Evolutionary conservation across 2,888 invertebrate species (phyloP), one percentile per base, ranked within the genome.

Genomic region (Thymelicus lineola): DNA sequence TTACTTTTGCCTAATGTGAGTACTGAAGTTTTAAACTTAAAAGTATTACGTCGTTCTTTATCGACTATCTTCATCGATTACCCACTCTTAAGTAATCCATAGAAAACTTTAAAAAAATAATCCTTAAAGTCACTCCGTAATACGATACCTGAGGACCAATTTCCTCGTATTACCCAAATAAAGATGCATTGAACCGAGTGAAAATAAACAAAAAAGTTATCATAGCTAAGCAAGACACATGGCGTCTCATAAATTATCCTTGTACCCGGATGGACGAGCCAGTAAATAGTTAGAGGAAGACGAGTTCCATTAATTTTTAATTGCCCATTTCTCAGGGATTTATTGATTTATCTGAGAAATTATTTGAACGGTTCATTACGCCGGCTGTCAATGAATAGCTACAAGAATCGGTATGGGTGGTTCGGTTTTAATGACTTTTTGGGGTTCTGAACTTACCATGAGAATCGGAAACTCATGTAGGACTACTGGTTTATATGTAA

Each of bases 301-400:
- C 64, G 38, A 20, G 64, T 76, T 78, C 86, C 79, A 87, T 87
- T 87, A 86, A 86, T 86, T 84, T 86, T 85, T 89, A 89, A 88
- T 87, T 86, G 86, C 83, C 81, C 80, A 78, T 83, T 83, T 77
- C 82, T 79, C 81, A 85, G 76, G 80, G 79, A 86, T 89, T 89
- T 88, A 89, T 89, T 88, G 85, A 86, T 87, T 87, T 82, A 82
- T 80, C 79, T 77, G 77, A 80, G 80, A 81, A 82, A 82, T 61
- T 57, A 36, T 57, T 57, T 57, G 57, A 36, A 57, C 57, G 14
- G 14, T 36, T 57, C 57, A 61, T 61, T 61, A 36, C 6, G 28
- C 45, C n/a, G 28, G 14, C 60, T 15, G 17, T 45, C 20, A 15
- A 61, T 61, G 42, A 14, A 45, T 28, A 61, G 42, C 10, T 12